Conservation (phyloP, 2,888 invertebrate species). For the Hemithea aestivaria region DNA sequence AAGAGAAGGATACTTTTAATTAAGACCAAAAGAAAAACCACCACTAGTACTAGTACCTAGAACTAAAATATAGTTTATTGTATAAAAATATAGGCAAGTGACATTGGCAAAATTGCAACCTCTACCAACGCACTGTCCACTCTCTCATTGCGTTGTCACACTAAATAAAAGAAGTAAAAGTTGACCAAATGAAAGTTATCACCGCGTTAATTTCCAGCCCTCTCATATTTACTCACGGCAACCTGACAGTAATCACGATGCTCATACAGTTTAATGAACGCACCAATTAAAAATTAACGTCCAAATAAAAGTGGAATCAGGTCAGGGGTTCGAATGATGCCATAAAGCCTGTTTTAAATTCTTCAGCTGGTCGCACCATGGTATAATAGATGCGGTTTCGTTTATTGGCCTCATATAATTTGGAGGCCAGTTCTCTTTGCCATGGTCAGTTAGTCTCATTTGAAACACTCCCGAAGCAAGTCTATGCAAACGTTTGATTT, state of each 20-base stretch:
- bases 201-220: constrained; percentile 6
- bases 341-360: constrained; percentile 71
- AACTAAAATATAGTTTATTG: no score
- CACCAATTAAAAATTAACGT: constrained; percentile 50
- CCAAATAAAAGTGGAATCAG: constrained; percentile 50
- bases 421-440: constrained; percentile 44
- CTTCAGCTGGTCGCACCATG: constrained; percentile 59
- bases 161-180: no score
- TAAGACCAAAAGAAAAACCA: no score
- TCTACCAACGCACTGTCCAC: no score
- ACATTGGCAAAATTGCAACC: no score
- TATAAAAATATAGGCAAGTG: no score
- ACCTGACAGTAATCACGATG: not conserved
- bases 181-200: no score
- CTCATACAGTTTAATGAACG: constrained; percentile 31
- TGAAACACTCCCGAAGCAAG: constrained; percentile 69
- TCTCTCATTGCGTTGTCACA: no score
- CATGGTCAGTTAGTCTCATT: constrained; percentile 68
- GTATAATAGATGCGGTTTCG: constrained; percentile 75
- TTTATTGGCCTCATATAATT: constrained; percentile 77
- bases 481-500: constrained; percentile 31
- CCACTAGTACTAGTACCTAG: no score
- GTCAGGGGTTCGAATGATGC: constrained; percentile 58
- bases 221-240: constrained; percentile 2
- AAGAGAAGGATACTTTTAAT: no score